These are phyloP conservation scores for Oceanodroma tethys DNA, from an alignment of 2,113 vertebrate genomes.

Conservation along the genomic window DNA sequence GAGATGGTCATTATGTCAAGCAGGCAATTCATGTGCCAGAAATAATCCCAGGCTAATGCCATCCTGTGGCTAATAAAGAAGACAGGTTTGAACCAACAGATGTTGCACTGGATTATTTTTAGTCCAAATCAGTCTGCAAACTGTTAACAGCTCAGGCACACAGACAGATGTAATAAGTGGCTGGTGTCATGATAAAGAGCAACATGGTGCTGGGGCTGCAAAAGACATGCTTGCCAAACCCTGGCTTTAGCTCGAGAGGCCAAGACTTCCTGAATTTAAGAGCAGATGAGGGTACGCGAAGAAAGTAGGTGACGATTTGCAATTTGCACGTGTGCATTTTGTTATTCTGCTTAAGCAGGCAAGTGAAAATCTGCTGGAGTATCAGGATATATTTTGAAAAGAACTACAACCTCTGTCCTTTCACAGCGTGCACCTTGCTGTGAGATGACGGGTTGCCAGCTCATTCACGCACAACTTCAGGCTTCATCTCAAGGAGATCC, in stretches of 20 bases:
- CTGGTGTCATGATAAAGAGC: not conserved
- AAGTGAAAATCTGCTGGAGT: not conserved
- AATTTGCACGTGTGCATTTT: not conserved
- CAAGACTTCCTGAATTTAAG: not conserved
- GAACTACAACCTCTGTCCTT: no score
- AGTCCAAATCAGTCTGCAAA: not conserved
- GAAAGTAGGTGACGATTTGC: not conserved
- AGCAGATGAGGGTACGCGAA: fast-evolving
- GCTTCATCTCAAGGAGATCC: fast-evolving
- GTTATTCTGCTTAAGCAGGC: not conserved
- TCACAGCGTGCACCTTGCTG: fast-evolving
- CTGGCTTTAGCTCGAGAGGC: not conserved
- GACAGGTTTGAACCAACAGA: not conserved
- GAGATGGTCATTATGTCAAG: not conserved
- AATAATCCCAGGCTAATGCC: not conserved
- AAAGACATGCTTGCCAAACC: not conserved
- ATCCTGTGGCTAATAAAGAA: not conserved
- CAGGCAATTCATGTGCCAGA: fast-evolving
- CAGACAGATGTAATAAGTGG: fast-evolving
- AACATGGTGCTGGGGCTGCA: not conserved
- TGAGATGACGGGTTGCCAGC: not conserved
- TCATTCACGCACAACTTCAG: fast-evolving
- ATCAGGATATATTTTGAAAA: not conserved
- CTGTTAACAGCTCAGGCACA: not conserved
- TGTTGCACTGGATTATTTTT: not conserved